phyloP scores from a whole-genome alignment of 2,113 vertebrate genomes.

The Felis chaus region DNA sequence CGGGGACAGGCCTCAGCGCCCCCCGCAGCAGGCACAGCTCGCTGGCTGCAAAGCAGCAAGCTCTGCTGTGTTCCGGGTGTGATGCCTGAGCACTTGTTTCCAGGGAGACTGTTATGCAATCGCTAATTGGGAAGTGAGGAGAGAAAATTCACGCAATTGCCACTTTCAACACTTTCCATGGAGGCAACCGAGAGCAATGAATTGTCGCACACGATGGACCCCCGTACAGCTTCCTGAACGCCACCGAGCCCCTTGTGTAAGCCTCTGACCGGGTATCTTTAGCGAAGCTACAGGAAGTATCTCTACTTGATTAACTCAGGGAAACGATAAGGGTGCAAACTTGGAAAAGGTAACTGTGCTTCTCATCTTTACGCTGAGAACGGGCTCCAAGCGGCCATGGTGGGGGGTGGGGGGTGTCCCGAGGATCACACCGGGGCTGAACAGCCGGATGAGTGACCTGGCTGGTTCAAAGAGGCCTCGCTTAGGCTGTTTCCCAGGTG shows the following conservation, averaged over 20 bases:
- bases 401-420: neutral
- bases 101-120: neutral
- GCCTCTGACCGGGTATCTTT: neutral
- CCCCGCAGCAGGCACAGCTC: accelerated
- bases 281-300: neutral
- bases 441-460: neutral
- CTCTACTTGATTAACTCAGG: neutral
- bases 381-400: neutral
- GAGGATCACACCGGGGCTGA: neutral
- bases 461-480: neutral
- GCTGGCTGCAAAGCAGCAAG: neutral
- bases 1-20: neutral
- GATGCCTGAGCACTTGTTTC: neutral
- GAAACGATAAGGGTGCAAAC: neutral
- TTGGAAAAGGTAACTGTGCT: neutral
- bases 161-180: neutral
- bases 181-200: neutral
- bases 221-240: neutral
- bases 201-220: neutral
- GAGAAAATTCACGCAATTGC: neutral
- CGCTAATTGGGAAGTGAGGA: slow-evolving; percentile 44
- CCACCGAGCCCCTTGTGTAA: neutral
- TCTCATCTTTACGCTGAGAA: neutral
- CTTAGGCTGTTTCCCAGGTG: neutral
- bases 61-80: neutral